These are phyloP conservation scores for Phenganax subtilis DNA, from an alignment of 92 coral and sea anemone species.

Conservation along the genomic window DNA sequence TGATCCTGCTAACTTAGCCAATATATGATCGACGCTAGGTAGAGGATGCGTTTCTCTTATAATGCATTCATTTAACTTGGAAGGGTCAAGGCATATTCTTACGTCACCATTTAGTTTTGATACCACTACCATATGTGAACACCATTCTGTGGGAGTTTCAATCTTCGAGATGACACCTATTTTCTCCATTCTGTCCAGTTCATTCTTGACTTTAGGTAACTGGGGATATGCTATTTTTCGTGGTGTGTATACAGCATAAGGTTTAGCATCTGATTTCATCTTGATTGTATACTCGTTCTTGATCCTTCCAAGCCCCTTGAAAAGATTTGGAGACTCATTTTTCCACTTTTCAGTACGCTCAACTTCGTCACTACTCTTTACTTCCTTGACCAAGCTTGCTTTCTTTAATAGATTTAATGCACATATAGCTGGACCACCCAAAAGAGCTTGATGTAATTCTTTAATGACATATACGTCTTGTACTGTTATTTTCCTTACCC, in stretches of 20 bases:
- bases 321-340: neutral
- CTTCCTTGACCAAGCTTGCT: neutral
- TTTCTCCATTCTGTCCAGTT: neutral
- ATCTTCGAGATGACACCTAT: slow-evolving; percentile 18
- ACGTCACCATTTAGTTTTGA: slow-evolving; percentile 27
- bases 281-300: neutral
- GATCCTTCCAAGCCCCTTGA: slow-evolving; percentile 24
- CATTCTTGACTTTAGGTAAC: neutral
- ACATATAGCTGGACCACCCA: slow-evolving; percentile 8
- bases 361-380: neutral
- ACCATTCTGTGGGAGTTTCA: slow-evolving; percentile 10
- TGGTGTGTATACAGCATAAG: slow-evolving; percentile 16
- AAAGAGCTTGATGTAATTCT: slow-evolving; percentile 24
- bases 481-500: neutral
- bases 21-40: slow-evolving; percentile 19
- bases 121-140: slow-evolving; percentile 21
- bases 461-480: neutral
- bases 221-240: slow-evolving; percentile 7
- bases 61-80: slow-evolving; percentile 29
- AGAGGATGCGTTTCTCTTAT: slow-evolving; percentile 21
- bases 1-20: slow-evolving; percentile 15
- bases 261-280: neutral
- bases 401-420: slow-evolving; percentile 7
- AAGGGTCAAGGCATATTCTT: slow-evolving; percentile 25
- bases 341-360: neutral